Base-by-base conservation (phyloP, 2,797 vertebrate species). In the Sebastes diploproa region DNA sequence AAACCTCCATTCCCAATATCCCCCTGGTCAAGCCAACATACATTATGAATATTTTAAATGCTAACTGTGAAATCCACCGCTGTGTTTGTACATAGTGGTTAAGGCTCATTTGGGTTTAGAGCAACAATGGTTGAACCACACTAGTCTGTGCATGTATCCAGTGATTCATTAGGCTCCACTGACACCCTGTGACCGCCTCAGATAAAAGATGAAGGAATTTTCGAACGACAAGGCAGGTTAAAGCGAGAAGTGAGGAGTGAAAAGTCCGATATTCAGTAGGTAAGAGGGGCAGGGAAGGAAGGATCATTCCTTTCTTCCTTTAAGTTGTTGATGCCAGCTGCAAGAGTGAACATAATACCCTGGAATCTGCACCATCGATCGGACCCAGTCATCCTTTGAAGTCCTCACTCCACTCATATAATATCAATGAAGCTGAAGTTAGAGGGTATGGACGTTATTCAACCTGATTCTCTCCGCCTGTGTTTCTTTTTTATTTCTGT, bases 21-120 rank as follows among this genome's bases (percentile, higher is more conserved):
- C 67, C 5, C 16, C 32, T n/a, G 34, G 32, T 58, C 23, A n/a
- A 66, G 25, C 54, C 6, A 52, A 11, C 25, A 14, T 25, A 11
- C 6, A 34, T 20, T 58, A 7, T 91, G 86, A 91, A 94, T 95
- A 91, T 93, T 94, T 94, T 55, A 91, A 83, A 92, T 81, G 78
- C 32, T 58, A 63, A 85, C 59, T 89, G 75, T 77, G 75, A 91
- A 92, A 92, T 83, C 86, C 78, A 87, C 78, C 73, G 85, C 85
- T 75, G 72, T 84, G 84, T 91, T 91, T 88, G 83, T 76, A 83
- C 81, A 82, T 80, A 76, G 75, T 50, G 81, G 77, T 85, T 78
- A 77, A 78, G 82, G 81, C 66, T 83, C 22, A 78, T 89, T 88
- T 20, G 50, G 60, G 52, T 59, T 77, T 29, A 69, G 62, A 78